Evolutionary conservation across 2,888 invertebrate species (phyloP).

Genomic region (Nebria brevicollis): DNA sequence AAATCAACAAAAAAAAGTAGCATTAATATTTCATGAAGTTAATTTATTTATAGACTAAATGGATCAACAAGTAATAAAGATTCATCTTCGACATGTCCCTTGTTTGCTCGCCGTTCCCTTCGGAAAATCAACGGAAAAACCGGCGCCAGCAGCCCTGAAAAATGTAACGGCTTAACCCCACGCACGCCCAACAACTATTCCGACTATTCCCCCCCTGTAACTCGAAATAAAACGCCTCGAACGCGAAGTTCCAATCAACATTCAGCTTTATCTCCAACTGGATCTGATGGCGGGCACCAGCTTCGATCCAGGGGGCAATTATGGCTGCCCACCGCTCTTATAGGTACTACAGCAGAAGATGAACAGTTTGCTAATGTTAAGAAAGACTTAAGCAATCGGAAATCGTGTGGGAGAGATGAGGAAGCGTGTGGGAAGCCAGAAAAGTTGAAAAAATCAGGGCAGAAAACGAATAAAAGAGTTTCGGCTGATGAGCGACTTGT

Average conservation of each 20-base stretch:
- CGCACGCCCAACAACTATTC: constrained; percentile 9
- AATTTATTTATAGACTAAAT: constrained; percentile 28
- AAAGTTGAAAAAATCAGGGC: constrained; percentile 29
- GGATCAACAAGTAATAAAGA: constrained; percentile 29
- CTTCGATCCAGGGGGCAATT: constrained; percentile 61
- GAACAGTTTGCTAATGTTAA: constrained; percentile 56
- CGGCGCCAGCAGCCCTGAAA: constrained; percentile 31
- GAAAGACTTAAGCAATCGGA: constrained; percentile 51
- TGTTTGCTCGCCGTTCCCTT: constrained; percentile 40
- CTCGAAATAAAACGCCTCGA: constrained; percentile 53
- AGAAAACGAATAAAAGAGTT: constrained; percentile 31
- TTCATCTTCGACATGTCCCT: neutral
- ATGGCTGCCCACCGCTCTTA: constrained; percentile 56
- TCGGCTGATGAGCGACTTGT: constrained; percentile 67
- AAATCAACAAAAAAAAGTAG: neutral
- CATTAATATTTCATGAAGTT: neutral
- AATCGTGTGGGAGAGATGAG: neutral
- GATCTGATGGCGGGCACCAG: constrained; percentile 58
- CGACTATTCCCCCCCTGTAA: constrained; percentile 43
- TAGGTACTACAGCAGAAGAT: constrained; percentile 59
- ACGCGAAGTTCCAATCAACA: constrained; percentile 53
- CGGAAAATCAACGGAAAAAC: constrained; percentile 39
- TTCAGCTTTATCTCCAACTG: constrained; percentile 55
- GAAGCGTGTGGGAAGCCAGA: constrained; percentile 33
- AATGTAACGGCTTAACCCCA: constrained; percentile 28